Evolutionary conservation across 2,888 invertebrate species (phyloP), one percentile per base, ranked within the genome.

Genomic region (Chloromyia formosa): DNA sequence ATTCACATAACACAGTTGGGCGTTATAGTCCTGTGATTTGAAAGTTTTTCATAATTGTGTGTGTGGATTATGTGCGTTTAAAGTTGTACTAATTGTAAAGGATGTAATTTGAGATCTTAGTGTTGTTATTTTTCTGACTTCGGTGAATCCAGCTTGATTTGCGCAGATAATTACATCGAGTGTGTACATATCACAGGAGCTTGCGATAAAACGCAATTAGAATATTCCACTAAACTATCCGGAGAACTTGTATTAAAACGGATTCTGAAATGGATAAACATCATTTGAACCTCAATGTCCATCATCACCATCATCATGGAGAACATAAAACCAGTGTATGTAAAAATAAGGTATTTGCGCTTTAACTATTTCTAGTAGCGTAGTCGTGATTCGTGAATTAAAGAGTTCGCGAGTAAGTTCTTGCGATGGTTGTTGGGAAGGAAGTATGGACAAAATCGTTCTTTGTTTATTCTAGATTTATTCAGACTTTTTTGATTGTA

Each of bases 301-400:
- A 74, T 53, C 49, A 16, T 27, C 77, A 77, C 61, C 78, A 77
- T 23, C 78, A 77, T 69, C 60, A 69, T 61, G 14, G 64, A 16
- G 77, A 74, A 54, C 76, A 76, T 42, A 78, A 77, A 76, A 56
- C 77, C 61, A 78, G 78, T 71, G 78, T 78, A 78, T 74, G 78
- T 78, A 75, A 71, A 1, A 54, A 35, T 49, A 23, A 54, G 18
- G 18, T 22, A 58, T 22, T 12, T 22, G 27, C 27, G n/a, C n/a
- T n/a, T n/a, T n/a, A n/a, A n/a, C n/a, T n/a, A n/a, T n/a, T n/a
- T n/a, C n/a, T n/a, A n/a, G n/a, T n/a, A n/a, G n/a, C n/a, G n/a
- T n/a, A n/a, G n/a, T n/a, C n/a, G n/a, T n/a, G n/a, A n/a, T n/a
- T n/a, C n/a, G n/a, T n/a, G n/a, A n/a, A n/a, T n/a, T n/a, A n/a